Evolutionary conservation across 2,888 invertebrate species (phyloP).

Genomic region (Odontocolon sp.): DNA sequence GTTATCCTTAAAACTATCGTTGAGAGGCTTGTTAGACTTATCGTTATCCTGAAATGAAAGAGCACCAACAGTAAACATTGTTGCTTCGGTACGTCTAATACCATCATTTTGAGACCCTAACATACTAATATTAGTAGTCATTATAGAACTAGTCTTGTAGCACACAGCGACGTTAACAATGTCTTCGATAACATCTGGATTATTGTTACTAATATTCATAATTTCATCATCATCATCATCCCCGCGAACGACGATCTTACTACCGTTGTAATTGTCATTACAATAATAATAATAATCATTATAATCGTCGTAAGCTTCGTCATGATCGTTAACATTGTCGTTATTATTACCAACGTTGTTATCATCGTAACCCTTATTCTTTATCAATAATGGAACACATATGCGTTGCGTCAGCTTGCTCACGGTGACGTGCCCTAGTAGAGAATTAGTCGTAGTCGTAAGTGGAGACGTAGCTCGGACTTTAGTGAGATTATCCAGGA

Average conservation of each 20-base stretch:
- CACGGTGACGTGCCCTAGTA: constrained; percentile 74
- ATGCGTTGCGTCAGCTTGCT: constrained; percentile 79
- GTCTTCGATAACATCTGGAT: constrained; percentile 72
- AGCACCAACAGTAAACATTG: constrained; percentile 82
- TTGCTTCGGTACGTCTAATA: constrained; percentile 81
- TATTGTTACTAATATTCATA: constrained; percentile 71
- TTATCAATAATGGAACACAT: constrained; percentile 81
- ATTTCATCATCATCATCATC: constrained; percentile 46
- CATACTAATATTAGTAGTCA: constrained; percentile 76
- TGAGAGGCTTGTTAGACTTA: constrained; percentile 74
- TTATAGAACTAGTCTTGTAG: constrained; percentile 77
- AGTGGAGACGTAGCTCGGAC: constrained; percentile 70
- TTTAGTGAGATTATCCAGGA: constrained; percentile 71
- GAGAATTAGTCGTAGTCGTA: constrained; percentile 56
- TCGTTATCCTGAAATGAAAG: constrained; percentile 82
- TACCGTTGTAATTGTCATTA: background rate
- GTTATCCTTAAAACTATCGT: constrained; percentile 69
- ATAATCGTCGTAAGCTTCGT: background rate
- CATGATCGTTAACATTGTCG: constrained; percentile 16
- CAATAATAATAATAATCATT: background rate
- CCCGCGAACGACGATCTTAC: background rate
- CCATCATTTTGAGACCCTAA: constrained; percentile 79
- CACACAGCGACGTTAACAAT: constrained; percentile 76
- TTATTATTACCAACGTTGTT: constrained; percentile 63
- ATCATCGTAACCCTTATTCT: constrained; percentile 72